Percentiles rank a stretch among this genome's conserved stretches.
Evolutionary conservation across 2,113 vertebrate genomes (phyloP).

Genomic region (Anthoscopus minutus): DNA sequence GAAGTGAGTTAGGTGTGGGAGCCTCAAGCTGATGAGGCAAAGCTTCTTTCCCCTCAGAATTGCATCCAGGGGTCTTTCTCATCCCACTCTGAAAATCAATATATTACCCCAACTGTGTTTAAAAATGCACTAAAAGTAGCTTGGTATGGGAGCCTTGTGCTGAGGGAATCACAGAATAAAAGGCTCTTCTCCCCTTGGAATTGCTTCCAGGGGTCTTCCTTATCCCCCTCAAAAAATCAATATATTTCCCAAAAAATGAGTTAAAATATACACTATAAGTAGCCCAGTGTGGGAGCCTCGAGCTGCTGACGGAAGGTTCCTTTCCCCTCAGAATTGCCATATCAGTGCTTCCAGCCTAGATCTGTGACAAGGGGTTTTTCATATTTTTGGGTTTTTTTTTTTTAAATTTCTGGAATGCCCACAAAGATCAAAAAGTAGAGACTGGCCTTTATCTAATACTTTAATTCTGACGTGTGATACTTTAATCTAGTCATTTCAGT

Average conservation of each 20-base stretch:
- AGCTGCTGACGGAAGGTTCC: not conserved
- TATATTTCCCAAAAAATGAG: not conserved
- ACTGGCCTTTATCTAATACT: constrained; percentile 8
- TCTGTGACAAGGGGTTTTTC: not conserved
- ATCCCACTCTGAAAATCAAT: not conserved
- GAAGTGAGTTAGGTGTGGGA: not conserved
- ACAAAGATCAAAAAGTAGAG: constrained; percentile 8
- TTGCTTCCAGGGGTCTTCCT: not conserved
- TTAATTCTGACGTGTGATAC: constrained; percentile 12
- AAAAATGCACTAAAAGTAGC: not conserved
- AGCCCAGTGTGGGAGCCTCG: not conserved
- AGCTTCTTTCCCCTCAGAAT: not conserved
- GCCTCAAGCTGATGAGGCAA: not conserved
- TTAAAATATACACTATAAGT: not conserved
- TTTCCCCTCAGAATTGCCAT: accelerated
- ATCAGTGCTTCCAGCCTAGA: not conserved
- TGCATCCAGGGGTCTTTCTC: not conserved
- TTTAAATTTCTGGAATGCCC: not conserved
- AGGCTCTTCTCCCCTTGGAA: not conserved
- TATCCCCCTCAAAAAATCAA: not conserved
- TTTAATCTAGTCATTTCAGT: not conserved
- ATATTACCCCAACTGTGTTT: not conserved
- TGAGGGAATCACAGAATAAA: not conserved
- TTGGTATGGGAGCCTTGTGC: not conserved
- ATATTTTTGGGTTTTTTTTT: not conserved